Evolutionary conservation across 2,797 vertebrate species (phyloP), one percentile per base, ranked within the genome.

Genomic region (Syncerus caffer): DNA sequence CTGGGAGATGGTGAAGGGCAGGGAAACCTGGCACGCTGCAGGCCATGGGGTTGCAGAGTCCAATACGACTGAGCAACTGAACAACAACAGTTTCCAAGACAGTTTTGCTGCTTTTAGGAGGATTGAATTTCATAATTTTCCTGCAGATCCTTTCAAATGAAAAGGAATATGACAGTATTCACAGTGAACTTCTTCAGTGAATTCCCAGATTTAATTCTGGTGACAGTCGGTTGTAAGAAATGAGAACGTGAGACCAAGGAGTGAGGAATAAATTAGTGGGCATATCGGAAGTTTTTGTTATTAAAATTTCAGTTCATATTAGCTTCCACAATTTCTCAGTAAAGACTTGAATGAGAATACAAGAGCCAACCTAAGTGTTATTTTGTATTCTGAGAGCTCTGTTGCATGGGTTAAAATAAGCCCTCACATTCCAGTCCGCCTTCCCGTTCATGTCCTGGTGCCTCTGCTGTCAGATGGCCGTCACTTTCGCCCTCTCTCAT

Each of bases 121-220:
- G 90, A 79, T 89, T 79, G 51, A 47, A 94, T 86, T 89, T 94
- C 62, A 50, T 83, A 1, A 25, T 94, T 92, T 92, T 74, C 84
- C 25, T 88, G 5, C 23, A 62, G 58, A 67, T 83, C 53, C 57
- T 95, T 82, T 53, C 11, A 53, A 7, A 62, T 53, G 74, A 45
- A 74, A 47, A 76, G 42, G 47, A 85, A 0, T n/a, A 64, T 74
- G 79, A 21, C 21, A 23, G 50, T 60, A 4, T 62, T n/a, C 17
- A 71, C n/a, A 45, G 55, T 31, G 55, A 29, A 31, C 25, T 14
- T 58, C 67, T 34, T 67, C 4, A 27, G 50, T 2, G 0, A 31
- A 45, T 16, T 31, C 34, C 38, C 6, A 6, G 10, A 5, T 50
- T 78, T 55, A 9, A 23, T 60, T 82, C 45, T 29, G n/a, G 60